Evolutionary conservation across 2,797 vertebrate species (phyloP), one percentile per base, ranked within the genome.

Genomic region (Neoniphon sammara): DNA sequence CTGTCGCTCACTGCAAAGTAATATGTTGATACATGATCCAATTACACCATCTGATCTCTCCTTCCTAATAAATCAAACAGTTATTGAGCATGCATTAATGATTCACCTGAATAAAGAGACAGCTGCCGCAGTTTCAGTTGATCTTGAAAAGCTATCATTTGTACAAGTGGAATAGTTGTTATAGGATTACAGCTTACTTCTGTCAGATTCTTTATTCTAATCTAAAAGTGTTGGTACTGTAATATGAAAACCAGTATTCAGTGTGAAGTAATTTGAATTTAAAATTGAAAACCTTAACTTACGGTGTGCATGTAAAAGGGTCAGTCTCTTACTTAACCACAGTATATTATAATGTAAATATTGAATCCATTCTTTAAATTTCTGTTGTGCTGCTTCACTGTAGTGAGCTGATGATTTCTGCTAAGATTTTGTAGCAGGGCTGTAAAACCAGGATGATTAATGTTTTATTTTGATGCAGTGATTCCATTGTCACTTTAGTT

Each of bases 401-500:
- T 78, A 58, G 79, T 25, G 15, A 71, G 14, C 52, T 74, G 8
- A 65, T 80, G 56, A 63, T n/a, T 70, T 36, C 68, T 53, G 34
- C 21, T 17, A 27, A 10, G 11, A 21, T 53, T 69, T 21, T 79
- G 54, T 77, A 81, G 36, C 50, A 49, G 23, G 20, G 52, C 5
- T 67, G 39, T 64, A 70, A 72, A 65, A 66, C 30, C 46, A 47
- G 1, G 0, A 57, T 73, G 85, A 88, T 85, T 27, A 66, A 85
- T 86, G 81, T 66, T 87, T 86, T 87, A 87, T 89, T 93, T 89
- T 80, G 75, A 78, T 88, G 70, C 52, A 30, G 56, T 59, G 56
- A 59, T 88, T 87, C 66, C 81, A 90, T 83, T 89, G 84, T 90
- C 86, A 73, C 80, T 88, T 76, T 68, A 46, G 75, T 73, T 86